These are phyloP conservation scores for Galeopsomyia nigrocyanea DNA, from an alignment of 2,888 invertebrate genomes.

Conservation along the genomic window DNA sequence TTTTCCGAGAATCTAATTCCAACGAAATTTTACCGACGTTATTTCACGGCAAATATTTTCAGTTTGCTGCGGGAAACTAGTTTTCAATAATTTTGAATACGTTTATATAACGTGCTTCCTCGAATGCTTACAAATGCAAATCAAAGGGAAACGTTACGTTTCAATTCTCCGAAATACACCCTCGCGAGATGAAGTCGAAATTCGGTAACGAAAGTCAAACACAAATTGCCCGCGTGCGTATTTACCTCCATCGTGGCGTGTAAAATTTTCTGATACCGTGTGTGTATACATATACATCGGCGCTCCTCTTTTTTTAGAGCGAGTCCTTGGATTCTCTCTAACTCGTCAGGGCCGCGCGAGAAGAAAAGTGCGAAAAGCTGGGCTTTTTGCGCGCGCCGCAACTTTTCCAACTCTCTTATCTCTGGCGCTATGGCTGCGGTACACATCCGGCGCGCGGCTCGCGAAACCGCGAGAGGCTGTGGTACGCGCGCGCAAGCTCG, in stretches of 20 bases:
- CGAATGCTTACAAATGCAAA: conserved; percentile 29
- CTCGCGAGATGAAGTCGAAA: too few species aligned
- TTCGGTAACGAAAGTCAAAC: too few species aligned
- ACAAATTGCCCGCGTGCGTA: too few species aligned
- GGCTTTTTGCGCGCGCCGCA: conserved; percentile 60
- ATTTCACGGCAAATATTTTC: too few species aligned
- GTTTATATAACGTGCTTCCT: not conserved
- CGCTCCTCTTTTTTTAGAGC: too few species aligned
- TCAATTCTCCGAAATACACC: too few species aligned
- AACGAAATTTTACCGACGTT: too few species aligned
- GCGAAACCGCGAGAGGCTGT: conserved; percentile 34
- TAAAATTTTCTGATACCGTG: too few species aligned
- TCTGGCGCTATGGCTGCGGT: conserved; percentile 3
- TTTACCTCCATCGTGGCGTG: too few species aligned
- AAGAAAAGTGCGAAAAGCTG: conserved; percentile 59
- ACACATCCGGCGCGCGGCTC: not conserved
- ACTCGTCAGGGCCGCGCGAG: not conserved
- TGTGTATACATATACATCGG: too few species aligned
- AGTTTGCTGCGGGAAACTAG: too few species aligned
- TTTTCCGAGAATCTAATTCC: too few species aligned
- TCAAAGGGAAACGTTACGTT: not conserved
- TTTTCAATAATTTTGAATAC: conserved; percentile 38
- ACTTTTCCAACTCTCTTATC: conserved; percentile 57
- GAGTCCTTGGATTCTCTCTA: not conserved
- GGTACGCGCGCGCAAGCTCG: conserved; percentile 9